These are phyloP conservation scores for Ptyas mucosa DNA, from an alignment of 2,113 vertebrate species.

Conservation along the genomic window DNA sequence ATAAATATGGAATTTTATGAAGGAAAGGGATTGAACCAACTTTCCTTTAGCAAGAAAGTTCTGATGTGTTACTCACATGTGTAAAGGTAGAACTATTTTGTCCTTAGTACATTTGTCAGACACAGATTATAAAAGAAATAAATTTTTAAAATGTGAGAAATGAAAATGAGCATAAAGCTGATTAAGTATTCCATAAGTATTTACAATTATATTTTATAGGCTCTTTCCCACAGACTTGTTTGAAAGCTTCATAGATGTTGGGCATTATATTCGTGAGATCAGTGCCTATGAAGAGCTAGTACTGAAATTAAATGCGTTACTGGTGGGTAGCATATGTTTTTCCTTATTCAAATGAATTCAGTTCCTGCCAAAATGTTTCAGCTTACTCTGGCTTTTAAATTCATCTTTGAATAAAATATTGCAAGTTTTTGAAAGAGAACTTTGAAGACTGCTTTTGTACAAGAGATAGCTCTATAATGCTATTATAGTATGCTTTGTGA, in stretches of 20 bases:
- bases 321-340: conserved; percentile 65
- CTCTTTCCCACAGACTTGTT: conserved; percentile 85
- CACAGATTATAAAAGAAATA: neutral
- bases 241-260: conserved; percentile 89
- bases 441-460: neutral
- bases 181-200: neutral
- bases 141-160: neutral
- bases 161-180: neutral
- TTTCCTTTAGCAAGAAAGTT: conserved; percentile 7
- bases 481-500: neutral
- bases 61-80: neutral
- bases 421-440: neutral
- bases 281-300: conserved; percentile 79
- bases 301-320: conserved; percentile 74
- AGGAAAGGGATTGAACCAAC: neutral
- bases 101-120: neutral
- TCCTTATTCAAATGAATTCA: neutral
- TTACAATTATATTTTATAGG: conserved; percentile 54
- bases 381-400: neutral
- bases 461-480: neutral
- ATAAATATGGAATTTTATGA: neutral
- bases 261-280: conserved; percentile 86
- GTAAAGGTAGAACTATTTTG: neutral
- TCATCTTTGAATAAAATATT: neutral
- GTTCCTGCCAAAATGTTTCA: neutral